Evolutionary conservation across 2,888 invertebrate genomes (phyloP).

Genomic region (Octodonta nipae): DNA sequence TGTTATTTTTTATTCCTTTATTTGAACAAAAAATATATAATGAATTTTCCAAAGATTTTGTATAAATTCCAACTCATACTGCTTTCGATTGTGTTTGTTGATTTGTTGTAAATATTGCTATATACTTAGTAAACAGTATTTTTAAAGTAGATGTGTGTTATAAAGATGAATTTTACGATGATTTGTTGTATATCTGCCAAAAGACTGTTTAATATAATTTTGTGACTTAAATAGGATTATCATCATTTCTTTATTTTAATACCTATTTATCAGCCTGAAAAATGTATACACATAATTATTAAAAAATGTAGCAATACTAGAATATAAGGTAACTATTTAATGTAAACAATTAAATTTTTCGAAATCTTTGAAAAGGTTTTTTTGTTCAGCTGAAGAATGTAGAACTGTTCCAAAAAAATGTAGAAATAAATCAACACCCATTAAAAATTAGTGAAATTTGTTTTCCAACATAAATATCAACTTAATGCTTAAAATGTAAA

Average conservation of each 20-base stretch:
- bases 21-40: background rate
- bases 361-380: no score
- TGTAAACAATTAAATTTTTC: constrained; percentile 15
- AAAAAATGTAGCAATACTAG: constrained; percentile 28
- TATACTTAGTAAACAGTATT: constrained; percentile 18
- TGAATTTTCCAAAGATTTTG: no score
- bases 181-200: constrained; percentile 31
- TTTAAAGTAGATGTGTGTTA: constrained; percentile 13
- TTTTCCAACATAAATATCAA: no score
- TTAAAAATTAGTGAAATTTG: no score
- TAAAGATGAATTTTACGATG: constrained; percentile 18
- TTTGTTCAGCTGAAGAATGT: no score
- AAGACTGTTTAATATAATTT: constrained; percentile 30
- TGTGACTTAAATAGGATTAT: constrained; percentile 9
- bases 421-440: no score
- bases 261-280: background rate
- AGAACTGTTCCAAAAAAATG: no score
- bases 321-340: constrained; percentile 11
- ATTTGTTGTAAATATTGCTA: constrained; percentile 5
- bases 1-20: background rate
- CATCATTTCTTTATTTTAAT: constrained; percentile 5
- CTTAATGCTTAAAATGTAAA: no score
- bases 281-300: background rate
- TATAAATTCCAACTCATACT: background rate
- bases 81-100: constrained; percentile 2